Base-by-base conservation (phyloP, 1,140 invertebrate species). In the Capitella teleta region DNA sequence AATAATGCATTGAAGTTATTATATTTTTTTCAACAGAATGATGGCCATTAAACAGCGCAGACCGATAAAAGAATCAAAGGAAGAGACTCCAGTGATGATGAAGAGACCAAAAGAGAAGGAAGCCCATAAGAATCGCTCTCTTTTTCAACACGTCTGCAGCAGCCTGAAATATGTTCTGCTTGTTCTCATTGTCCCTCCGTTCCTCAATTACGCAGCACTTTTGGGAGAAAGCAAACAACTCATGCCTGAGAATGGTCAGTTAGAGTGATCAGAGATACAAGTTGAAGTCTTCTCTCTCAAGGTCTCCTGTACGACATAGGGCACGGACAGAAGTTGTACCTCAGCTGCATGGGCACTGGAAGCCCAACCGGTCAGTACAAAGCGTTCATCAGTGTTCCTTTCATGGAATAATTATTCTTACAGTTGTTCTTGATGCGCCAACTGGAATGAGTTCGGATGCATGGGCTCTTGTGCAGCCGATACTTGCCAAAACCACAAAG, bases 381-480 rank as follows among this genome's bases (percentile, higher is more conserved):
- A n/a, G n/a, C n/a, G n/a, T n/a, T n/a, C n/a, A n/a, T n/a, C n/a
- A n/a, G n/a, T n/a, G n/a, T n/a, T n/a, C n/a, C n/a, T n/a, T n/a
- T n/a, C n/a, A n/a, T n/a, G n/a, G n/a, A n/a, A n/a, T n/a, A n/a
- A n/a, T n/a, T 16, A 40, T 3, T 24, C 26, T 58, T 61, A 4
- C 48, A 68, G 67, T 72, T 21, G 53, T 72, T 41, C 51, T 72
- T 23, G 69, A 72, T 59, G 58, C 66, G 4, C 69, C 69, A 6
- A 66, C 63, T 41, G 69, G 67, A 0, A 66, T 67, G 61, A 62
- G 56, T 23, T 72, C 69, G 19, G 69, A 72, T 61, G 61, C 63
- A 0, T 71, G 68, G 68, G 18, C 60, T 19, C 51, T 64, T 6
- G 54, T 70, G 1, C 54, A 54, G 48, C 57, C 58, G 12, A 55